phyloP scores from a whole-genome alignment of 2,888 invertebrate species.

The Drosophila niveifrons region DNA sequence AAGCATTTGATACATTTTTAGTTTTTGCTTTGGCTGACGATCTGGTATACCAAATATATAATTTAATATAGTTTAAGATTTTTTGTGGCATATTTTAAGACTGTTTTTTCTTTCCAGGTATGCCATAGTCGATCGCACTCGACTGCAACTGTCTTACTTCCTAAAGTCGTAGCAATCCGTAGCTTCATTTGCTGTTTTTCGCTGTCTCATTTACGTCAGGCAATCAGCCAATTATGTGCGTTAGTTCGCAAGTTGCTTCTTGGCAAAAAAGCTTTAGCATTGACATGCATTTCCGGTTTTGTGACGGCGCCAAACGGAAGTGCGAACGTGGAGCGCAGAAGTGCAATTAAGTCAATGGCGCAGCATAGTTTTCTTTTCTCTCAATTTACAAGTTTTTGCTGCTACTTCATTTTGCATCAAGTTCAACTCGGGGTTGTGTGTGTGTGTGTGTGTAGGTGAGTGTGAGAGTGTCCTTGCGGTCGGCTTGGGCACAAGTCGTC shows the following conservation, averaged over 20 bases:
- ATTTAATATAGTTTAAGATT: too few relatives aligned
- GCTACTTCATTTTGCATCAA: conserved; percentile 55
- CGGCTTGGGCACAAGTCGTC: conserved; percentile 63
- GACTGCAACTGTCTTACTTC: too few relatives aligned
- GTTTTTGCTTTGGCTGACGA: too few relatives aligned
- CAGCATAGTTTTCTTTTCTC: conserved; percentile 42
- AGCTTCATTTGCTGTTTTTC: too few relatives aligned
- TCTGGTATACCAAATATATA: too few relatives aligned
- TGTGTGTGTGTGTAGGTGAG: conserved; percentile 6
- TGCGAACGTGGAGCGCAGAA: conserved; percentile 17
- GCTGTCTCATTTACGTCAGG: not conserved
- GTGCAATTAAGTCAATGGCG: conserved; percentile 53
- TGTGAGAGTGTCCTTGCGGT: conserved; percentile 30
- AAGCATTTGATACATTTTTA: too few relatives aligned
- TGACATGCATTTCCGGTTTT: conserved; percentile 37
- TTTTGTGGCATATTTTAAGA: too few relatives aligned
- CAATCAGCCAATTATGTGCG: not conserved
- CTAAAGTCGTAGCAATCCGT: too few relatives aligned
- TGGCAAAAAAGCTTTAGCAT: not conserved
- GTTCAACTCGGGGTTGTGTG: conserved; percentile 8
- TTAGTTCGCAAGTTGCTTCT: not conserved
- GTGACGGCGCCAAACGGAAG: not conserved
- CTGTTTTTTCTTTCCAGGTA: too few relatives aligned
- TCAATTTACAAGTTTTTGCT: conserved; percentile 44
- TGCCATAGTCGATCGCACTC: too few relatives aligned